Base-by-base conservation (phyloP, 2,113 vertebrate species). In the Leucopsar rothschildi region DNA sequence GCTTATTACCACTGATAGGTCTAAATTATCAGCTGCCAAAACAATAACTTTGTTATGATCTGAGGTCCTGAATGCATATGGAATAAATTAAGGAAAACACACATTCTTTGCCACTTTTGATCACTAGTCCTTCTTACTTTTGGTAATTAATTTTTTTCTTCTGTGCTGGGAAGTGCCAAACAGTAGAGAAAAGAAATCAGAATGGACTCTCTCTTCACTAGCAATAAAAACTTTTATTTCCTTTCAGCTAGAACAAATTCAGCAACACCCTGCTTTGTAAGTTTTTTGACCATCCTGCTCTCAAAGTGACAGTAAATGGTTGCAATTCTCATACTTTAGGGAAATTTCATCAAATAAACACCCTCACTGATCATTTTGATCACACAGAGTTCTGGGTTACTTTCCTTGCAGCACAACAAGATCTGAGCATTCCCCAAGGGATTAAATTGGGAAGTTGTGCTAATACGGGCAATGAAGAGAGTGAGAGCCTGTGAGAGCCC, bases 201-300 rank as follows among this genome's bases (percentile, higher is more conserved):
- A 95, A 87, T 57, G 57, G 86, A 82, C 87, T 76, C 27, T 66
- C 19, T 89, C 71, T 61, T 94, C 71, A 50, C 33, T 86, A 68
- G 82, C 27, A 28, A 85, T 88, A 93, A 96, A 96, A 96, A 50
- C 18, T 72, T 28, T 21, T 40, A 33, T 90, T 92, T 92, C 44
- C 55, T 92, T 95, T 93, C 79, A 86, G 35, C 40, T 73, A 75
- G 25, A 77, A 88, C 72, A 75, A 13, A 60, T 85, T 72, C 49
- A 29, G 22, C 86, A 96, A 63, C 47, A 79, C 39, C 60, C 14
- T 70, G 31, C 31, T 70, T 82, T 40, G 10, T 42, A 72, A 77
- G 69, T 77, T 79, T 91, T 61, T 68, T 68, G 66, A 22, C 31
- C 42, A n/a, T 78, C 21, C 47, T 90, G 2, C 53, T 86, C 88